These are phyloP conservation scores for Pelmatolapia mariae DNA, from an alignment of 2,113 vertebrate species.

Conservation along the genomic window DNA sequence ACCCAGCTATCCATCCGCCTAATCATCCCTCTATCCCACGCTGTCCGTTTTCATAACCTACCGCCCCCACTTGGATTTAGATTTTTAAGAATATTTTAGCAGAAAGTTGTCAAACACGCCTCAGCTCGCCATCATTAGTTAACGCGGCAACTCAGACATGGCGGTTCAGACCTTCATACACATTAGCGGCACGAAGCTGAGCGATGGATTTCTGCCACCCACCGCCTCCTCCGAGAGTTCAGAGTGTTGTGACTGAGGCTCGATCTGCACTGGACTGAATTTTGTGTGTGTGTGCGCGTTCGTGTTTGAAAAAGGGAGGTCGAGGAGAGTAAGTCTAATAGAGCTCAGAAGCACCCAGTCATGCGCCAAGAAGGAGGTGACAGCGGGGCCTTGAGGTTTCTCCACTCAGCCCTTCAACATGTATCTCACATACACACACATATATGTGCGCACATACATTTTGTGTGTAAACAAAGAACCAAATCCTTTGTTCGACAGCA, in stretches of 20 bases:
- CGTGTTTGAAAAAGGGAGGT: neutral
- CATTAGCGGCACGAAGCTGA: conserved; percentile 44
- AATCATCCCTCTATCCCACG: neutral
- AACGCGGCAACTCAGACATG: conserved; percentile 29
- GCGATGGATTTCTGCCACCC: conserved; percentile 65
- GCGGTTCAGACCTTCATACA: conserved; percentile 12
- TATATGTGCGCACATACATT: neutral
- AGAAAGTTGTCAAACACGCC: conserved; percentile 25
- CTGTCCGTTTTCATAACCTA: conserved; percentile 1
- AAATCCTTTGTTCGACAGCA: conserved; percentile 69
- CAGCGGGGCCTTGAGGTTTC: conserved; percentile 85
- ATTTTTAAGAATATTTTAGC: conserved; percentile 39
- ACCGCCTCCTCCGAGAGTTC: conserved; percentile 77
- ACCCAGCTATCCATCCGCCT: neutral
- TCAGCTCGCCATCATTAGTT: conserved; percentile 1
- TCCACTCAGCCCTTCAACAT: conserved; percentile 10
- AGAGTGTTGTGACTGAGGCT: conserved; percentile 88
- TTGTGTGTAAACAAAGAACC: conserved; percentile 23
- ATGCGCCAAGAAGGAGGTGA: conserved; percentile 90
- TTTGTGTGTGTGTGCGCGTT: neutral
- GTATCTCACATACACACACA: conserved; percentile 2
- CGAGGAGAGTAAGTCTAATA: conserved; percentile 55
- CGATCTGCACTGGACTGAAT: conserved; percentile 84
- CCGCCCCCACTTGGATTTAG: conserved; percentile 10
- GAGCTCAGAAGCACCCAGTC: conserved; percentile 74